Evolutionary conservation across 2,113 vertebrate genomes (phyloP), one percentile per base, ranked within the genome.

Genomic region (Gavia stellata): DNA sequence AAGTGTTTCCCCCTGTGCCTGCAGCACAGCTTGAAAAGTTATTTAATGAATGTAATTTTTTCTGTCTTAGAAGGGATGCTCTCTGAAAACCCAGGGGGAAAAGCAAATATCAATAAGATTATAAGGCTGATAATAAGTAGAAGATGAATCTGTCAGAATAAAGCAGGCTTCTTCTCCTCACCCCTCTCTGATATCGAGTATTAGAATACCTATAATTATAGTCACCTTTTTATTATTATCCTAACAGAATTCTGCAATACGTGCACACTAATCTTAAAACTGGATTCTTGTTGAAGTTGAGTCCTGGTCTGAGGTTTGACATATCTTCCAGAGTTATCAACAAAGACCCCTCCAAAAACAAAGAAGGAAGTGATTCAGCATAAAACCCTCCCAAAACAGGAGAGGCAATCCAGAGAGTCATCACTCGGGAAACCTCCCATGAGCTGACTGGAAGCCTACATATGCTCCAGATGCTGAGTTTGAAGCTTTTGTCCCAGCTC

Each of bases 181-280:
- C 4, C 3, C 5, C 9, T 10, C 8, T 31, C 38, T 62, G 15
- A 19, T 50, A 33, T 19, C 2, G 0, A 47, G 5, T 70, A 49
- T 38, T 70, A 44, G 6, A 88, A 78, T 21, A 40, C 4, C 16
- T 78, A 1, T 42, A 38, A 47, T 10, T 61, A 3, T 7, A 59
- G 44, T 24, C 0, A 56, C 1, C 0, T 28, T 42, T 82, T 49
- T 56, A 29, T 36, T 4, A 18, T 29, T 13, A 45, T 29, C 12
- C 29, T 59, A 66, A 49, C 16, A 40, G 5, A 86, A 66, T 65
- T 36, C 20, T 86, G 29, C 8, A 58, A 7, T 50, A 61, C 9
- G 4, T 36, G 10, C 34, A 56, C 6, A 34, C 2, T 63, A 25
- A 55, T 17, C 25, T 67, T 71, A n/a, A 58, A 66, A 31, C 6